Conservation (phyloP, 2,113 vertebrate genomes). For the Ellobius talpinus region DNA sequence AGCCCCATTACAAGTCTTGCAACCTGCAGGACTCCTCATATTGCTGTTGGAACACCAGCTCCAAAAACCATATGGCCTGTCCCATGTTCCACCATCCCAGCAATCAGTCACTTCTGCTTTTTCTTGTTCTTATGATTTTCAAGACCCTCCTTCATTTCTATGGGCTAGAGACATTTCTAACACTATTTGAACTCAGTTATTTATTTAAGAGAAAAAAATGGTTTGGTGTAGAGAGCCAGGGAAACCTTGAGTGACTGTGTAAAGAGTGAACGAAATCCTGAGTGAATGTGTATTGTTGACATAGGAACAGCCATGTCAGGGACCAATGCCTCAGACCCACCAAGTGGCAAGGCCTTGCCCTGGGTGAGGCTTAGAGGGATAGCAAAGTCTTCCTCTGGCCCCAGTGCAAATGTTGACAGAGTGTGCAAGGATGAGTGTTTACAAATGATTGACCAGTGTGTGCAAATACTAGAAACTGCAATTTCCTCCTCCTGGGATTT, state of each 20-base stretch:
- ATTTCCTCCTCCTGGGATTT: neutral
- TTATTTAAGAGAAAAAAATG: constrained; percentile 17
- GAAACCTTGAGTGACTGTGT: neutral
- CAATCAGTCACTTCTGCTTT: neutral
- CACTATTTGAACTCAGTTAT: constrained; percentile 2
- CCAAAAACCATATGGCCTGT: neutral
- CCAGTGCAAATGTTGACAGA: neutral
- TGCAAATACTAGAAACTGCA: neutral
- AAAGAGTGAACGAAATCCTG: neutral
- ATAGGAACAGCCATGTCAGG: neutral
- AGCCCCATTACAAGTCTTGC: neutral
- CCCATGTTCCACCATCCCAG: neutral
- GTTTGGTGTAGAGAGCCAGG: neutral
- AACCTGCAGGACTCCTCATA: neutral
- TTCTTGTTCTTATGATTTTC: neutral
- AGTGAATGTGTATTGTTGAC: neutral
- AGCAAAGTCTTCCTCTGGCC: neutral
- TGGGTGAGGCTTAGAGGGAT: neutral
- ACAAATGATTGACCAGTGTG: neutral
- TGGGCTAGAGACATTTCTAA: neutral
- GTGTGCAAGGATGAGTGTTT: neutral
- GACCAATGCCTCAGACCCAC: neutral
- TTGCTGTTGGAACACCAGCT: neutral
- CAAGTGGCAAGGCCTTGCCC: neutral
- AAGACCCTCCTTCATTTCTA: neutral